These are phyloP conservation scores for Collichthys lucidus DNA, from an alignment of 2,113 vertebrate genomes.

Conservation along the genomic window DNA sequence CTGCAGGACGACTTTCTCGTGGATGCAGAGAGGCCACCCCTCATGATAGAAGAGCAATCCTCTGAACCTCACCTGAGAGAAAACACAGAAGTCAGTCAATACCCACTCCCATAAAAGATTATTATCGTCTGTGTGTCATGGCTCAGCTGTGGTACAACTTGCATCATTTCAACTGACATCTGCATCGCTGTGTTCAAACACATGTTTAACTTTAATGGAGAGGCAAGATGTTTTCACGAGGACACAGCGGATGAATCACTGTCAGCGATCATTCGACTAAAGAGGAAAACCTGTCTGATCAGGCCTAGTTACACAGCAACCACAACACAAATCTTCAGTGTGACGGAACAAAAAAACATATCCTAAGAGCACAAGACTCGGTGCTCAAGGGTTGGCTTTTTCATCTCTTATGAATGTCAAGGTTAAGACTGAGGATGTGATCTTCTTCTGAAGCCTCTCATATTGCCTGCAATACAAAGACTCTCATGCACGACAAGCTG, in stretches of 20 bases:
- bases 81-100: conserved; percentile 47
- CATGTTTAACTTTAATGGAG: conserved; percentile 58
- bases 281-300: conserved; percentile 72
- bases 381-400: conserved; percentile 55
- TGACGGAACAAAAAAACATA: conserved; percentile 57
- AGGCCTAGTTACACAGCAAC: conserved; percentile 69
- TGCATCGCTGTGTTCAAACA: conserved; percentile 61
- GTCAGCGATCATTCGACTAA: conserved; percentile 9
- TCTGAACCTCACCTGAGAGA: conserved; percentile 83
- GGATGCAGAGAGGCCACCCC: conserved; percentile 88
- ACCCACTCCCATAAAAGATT: conserved; percentile 18
- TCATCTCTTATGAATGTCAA: conserved; percentile 56
- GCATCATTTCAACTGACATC: conserved; percentile 48
- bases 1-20: conserved; percentile 87
- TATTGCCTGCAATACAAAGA: conserved; percentile 74
- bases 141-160: conserved; percentile 26
- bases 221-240: conserved; percentile 46
- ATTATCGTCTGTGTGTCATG: conserved; percentile 24
- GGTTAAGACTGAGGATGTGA: conserved; percentile 52
- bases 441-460: conserved; percentile 64
- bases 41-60: conserved; percentile 87
- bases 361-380: conserved; percentile 21
- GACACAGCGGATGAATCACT: conserved; percentile 54
- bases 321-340: conserved; percentile 53
- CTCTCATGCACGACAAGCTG: conserved; percentile 47